phyloP scores from a whole-genome alignment of 2,888 invertebrate genomes.

The Siphlonurus alternatus region DNA sequence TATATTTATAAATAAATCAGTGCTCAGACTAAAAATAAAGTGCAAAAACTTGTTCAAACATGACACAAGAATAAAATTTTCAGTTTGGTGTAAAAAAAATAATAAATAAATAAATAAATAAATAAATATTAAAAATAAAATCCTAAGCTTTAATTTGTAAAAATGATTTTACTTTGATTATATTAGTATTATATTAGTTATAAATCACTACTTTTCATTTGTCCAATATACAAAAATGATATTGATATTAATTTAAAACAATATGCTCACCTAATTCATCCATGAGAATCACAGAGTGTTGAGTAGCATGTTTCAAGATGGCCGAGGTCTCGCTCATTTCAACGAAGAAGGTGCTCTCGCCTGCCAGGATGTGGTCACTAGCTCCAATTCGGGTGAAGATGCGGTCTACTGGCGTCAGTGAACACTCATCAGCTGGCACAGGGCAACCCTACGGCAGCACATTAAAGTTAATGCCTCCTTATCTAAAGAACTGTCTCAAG shows the following conservation, averaged over 20 bases:
- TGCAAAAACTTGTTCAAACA: too few species aligned
- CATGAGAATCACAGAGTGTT: constrained; percentile 76
- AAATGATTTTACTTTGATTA: too few species aligned
- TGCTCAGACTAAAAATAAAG: too few species aligned
- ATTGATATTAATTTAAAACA: too few species aligned
- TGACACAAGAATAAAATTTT: too few species aligned
- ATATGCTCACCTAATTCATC: constrained; percentile 84
- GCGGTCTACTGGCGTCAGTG: constrained; percentile 71
- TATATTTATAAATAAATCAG: not conserved
- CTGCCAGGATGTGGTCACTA: constrained; percentile 80
- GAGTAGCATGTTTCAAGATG: constrained; percentile 76
- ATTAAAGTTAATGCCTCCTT: constrained; percentile 6
- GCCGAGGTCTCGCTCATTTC: constrained; percentile 87
- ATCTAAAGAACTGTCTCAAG: not conserved
- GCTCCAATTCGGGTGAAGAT: constrained; percentile 97
- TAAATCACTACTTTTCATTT: too few species aligned
- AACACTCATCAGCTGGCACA: constrained; percentile 72
- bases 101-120: too few species aligned
- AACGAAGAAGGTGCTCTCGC: constrained; percentile 90
- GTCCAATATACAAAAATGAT: too few species aligned
- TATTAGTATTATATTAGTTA: too few species aligned
- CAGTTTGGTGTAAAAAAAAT: too few species aligned
- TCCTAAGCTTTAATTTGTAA: too few species aligned
- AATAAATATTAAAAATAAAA: too few species aligned
- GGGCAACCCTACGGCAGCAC: constrained; percentile 56